These are phyloP conservation scores for Saguinus midas DNA, from an alignment of 2,113 vertebrate genomes.

Conservation along the genomic window DNA sequence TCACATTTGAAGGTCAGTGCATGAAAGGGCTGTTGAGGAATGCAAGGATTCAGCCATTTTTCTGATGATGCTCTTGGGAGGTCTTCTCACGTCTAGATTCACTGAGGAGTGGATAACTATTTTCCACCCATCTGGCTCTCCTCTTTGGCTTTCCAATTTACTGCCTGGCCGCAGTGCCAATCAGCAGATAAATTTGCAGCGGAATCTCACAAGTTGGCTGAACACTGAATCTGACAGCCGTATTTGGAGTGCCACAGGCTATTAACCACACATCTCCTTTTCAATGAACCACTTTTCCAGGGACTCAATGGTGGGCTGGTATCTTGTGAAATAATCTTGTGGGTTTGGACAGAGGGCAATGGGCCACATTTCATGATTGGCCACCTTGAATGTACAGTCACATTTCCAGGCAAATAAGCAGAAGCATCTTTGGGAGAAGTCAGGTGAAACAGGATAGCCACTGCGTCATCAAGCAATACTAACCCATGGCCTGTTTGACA, in stretches of 20 bases:
- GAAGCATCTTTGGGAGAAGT: neutral
- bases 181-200: neutral
- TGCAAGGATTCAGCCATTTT: neutral
- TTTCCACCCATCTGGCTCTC: neutral
- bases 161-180: neutral
- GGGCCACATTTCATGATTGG: slow-evolving; percentile 17
- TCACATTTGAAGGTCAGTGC: neutral
- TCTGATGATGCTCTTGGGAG: neutral
- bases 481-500: neutral
- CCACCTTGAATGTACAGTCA: slow-evolving; percentile 7
- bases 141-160: slow-evolving; percentile 42
- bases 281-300: slow-evolving; percentile 47
- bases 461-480: neutral
- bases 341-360: slow-evolving; percentile 47
- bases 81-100: neutral
- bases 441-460: neutral
- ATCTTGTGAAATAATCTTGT: slow-evolving; percentile 36
- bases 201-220: neutral
- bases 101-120: neutral
- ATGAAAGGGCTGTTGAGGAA: neutral
- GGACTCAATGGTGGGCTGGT: neutral
- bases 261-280: slow-evolving; percentile 29
- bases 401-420: slow-evolving; percentile 55
- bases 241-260: neutral
- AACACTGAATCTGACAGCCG: neutral